Conservation (phyloP, 2,113 vertebrate genomes). For the Cheirogaleus medius region DNA sequence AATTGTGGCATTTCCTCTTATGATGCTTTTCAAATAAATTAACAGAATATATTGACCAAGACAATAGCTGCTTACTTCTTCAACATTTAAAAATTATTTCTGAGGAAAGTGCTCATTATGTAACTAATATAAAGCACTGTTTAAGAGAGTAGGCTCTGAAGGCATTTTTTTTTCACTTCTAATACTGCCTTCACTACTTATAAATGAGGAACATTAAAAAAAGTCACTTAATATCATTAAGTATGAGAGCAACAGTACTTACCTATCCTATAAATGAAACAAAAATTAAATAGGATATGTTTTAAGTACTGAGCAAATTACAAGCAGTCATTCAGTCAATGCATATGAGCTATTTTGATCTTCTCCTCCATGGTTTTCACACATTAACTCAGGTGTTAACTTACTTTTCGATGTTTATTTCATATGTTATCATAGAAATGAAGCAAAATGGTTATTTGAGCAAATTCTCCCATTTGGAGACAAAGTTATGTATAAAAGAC, state of each 20-base stretch:
- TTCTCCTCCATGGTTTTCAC: not conserved
- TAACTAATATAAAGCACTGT: not conserved
- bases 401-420: not conserved
- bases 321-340: not conserved
- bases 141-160: not conserved
- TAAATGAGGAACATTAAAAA: not conserved
- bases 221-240: not conserved
- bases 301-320: not conserved
- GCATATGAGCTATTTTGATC: not conserved
- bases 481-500: not conserved
- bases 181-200: not conserved
- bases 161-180: not conserved
- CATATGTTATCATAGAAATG: not conserved
- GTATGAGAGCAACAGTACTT: not conserved
- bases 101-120: not conserved
- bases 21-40: not conserved
- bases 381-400: not conserved
- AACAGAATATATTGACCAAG: not conserved
- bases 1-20: not conserved
- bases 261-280: not conserved
- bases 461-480: not conserved
- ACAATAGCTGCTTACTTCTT: constrained; percentile 16
- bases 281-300: not conserved
- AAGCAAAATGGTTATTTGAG: not conserved
- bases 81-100: not conserved